Evolutionary conservation across 2,888 invertebrate species (phyloP).

Genomic region (Plebejus anna): DNA sequence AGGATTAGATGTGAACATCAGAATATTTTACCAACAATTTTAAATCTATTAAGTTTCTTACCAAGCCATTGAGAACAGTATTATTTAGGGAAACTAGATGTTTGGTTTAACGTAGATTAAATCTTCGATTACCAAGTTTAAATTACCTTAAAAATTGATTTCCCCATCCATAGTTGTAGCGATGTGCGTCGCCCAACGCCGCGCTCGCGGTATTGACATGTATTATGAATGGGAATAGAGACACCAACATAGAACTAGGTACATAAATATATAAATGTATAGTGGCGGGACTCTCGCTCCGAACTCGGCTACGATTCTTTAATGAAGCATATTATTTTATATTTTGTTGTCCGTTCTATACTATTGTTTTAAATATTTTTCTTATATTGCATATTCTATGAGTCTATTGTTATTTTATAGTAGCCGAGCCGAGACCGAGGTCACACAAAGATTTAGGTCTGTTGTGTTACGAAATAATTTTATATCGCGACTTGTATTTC

Average conservation of each 20-base stretch:
- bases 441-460: constrained; percentile 42
- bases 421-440: constrained; percentile 47
- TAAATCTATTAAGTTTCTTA: constrained; percentile 69
- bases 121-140: constrained; percentile 67
- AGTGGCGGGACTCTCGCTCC: constrained; percentile 48
- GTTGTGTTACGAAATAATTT: constrained; percentile 53
- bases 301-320: constrained; percentile 55
- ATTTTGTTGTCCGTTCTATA: constrained; percentile 65
- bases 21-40: constrained; percentile 56
- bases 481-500: constrained; percentile 46
- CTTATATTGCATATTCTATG: constrained; percentile 59
- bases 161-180: constrained; percentile 70
- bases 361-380: constrained; percentile 71
- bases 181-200: constrained; percentile 45
- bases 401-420: constrained; percentile 52
- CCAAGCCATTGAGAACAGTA: constrained; percentile 80
- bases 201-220: constrained; percentile 50
- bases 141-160: constrained; percentile 53
- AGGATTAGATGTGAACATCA: constrained; percentile 50
- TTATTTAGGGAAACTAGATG: constrained; percentile 76
- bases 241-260: constrained; percentile 77
- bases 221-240: constrained; percentile 71
- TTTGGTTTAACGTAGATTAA: constrained; percentile 67
- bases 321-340: constrained; percentile 61
- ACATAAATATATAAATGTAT: constrained; percentile 64